Conservation (phyloP, 2,113 vertebrate genomes). For the Brachirus orientalis region DNA sequence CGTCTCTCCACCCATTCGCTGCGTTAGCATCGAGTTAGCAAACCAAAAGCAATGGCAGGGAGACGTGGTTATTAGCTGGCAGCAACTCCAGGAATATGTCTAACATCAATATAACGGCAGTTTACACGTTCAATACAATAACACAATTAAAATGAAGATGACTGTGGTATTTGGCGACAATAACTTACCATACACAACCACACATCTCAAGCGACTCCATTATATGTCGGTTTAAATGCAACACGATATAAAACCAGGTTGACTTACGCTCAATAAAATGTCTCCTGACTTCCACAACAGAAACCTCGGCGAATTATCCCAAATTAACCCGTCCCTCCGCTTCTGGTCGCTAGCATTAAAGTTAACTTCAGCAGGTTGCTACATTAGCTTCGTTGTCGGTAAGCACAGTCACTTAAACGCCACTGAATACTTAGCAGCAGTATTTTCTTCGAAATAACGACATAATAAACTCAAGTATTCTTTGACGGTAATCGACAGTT, state of each 20-base stretch:
- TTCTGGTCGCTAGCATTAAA: constrained; percentile 13
- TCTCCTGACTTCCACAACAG: background rate
- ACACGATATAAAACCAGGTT: no score
- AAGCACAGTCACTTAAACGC: background rate
- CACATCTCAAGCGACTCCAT: constrained; percentile 4
- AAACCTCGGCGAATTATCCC: no score
- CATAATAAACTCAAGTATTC: no score
- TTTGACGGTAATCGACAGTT: background rate
- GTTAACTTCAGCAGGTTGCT: constrained; percentile 27
- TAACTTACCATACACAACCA: background rate
- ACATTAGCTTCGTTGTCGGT: constrained; percentile 19
- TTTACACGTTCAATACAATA: background rate
- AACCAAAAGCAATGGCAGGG: constrained; percentile 1
- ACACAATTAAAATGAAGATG: background rate
- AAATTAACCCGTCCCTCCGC: no score
- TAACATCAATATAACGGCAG: background rate
- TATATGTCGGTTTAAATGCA: no score
- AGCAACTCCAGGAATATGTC: constrained; percentile 28
- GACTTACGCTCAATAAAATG: no score
- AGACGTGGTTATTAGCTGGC: constrained; percentile 15
- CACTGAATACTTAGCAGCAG: background rate
- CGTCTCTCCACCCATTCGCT: constrained; percentile 14
- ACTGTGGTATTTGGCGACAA: background rate
- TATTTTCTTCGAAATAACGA: no score
- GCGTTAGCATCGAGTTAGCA: constrained; percentile 51